Base-by-base conservation (phyloP, 2,888 invertebrate species). In the Pimpla rufipes region DNA sequence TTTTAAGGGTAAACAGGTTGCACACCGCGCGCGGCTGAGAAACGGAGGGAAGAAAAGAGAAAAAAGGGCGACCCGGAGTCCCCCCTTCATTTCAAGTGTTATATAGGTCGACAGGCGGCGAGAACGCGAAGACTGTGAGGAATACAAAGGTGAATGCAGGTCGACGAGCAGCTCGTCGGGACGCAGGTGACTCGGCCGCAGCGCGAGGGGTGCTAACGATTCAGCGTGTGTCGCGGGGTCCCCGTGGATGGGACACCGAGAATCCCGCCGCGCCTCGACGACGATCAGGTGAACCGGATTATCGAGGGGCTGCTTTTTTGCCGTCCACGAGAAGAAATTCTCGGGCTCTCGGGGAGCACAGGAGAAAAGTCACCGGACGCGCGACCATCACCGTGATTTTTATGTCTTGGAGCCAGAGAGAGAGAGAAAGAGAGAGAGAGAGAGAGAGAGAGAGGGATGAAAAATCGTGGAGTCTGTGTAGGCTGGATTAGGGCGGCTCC, bases 201-300 rank as follows among this genome's bases (percentile, higher is more conserved):
- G 13, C 13, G 35, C n/a, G 73, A 57, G 50, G 77, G 81, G 62
- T 82, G 67, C 67, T 78, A 82, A 74, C 78, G 73, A 68, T 45
- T 11, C 68, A 70, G 45, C 50, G 57, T 67, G 62, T 37, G 78
- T 52, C 40, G 47, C 47, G 64, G 45, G 45, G 10, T 52, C 57
- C 35, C 52, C 13, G 35, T 57, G 67, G 23, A 62, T 73, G 29
- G 45, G 11, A 52, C 57, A 35, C 42, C 40, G 73, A n/a, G 18
- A 81, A 78, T 45, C 67, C 21, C n/a, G n/a, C n/a, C n/a, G 73
- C 71, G 40, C 57, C 55, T 50, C 57, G 57, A 62, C 52, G 52
- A 82, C n/a, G n/a, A n/a, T 78, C 78, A 82, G 73, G 81, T 82
- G 78, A 45, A 62, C 67, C 62, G 74, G 71, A 78, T 78, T 74